Evolutionary conservation across 2,113 vertebrate genomes (phyloP).

Genomic region (Suricata suricatta): DNA sequence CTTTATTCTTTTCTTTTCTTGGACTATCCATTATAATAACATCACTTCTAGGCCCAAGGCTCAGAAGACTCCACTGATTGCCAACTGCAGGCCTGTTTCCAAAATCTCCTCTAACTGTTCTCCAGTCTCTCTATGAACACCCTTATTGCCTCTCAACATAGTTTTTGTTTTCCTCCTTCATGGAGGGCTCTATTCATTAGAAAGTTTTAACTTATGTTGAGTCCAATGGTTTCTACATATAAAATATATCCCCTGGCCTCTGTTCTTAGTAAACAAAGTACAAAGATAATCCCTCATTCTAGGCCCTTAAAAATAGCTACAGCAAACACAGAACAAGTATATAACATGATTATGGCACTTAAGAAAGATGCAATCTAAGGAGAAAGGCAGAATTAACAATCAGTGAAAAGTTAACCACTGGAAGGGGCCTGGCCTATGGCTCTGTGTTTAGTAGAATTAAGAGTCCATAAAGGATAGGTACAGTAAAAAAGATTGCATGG

Average conservation of each 20-base stretch:
- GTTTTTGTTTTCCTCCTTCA: neutral
- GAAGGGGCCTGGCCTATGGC: rapidly evolving
- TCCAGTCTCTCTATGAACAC: neutral
- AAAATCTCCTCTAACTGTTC: neutral
- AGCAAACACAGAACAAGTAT: neutral
- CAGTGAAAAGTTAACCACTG: neutral
- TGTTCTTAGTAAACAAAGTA: neutral
- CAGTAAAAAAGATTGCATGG: neutral
- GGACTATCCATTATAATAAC: neutral
- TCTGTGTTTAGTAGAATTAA: neutral
- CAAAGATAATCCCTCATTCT: neutral
- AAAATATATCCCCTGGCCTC: neutral
- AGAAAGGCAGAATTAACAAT: neutral
- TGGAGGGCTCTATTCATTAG: neutral
- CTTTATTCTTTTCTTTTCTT: neutral
- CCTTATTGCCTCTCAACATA: neutral
- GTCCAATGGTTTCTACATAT: neutral
- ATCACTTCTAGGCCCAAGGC: neutral
- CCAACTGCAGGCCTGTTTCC: neutral
- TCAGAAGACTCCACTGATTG: neutral
- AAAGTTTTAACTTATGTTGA: neutral
- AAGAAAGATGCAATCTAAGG: neutral
- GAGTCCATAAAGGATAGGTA: neutral
- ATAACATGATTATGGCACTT: neutral
- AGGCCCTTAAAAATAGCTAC: neutral